Conservation (phyloP, 2,888 invertebrate species). For the Harpalus rubripes region DNA sequence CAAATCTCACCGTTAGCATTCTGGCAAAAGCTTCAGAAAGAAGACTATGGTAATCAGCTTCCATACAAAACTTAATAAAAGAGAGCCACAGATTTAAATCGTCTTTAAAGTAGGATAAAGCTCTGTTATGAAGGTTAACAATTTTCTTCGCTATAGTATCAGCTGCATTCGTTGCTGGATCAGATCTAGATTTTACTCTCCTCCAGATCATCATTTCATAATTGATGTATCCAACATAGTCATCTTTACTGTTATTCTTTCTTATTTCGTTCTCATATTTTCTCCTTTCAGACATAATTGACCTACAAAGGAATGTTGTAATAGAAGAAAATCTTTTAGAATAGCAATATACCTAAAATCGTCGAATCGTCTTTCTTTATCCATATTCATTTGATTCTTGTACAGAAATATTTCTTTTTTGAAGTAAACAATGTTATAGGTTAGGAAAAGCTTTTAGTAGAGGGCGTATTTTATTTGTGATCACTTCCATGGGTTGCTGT, state of each 20-base stretch:
- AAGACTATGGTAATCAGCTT: slow-evolving; percentile 50
- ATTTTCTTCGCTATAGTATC: slow-evolving; percentile 42
- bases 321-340: too few relatives aligned
- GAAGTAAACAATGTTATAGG: slow-evolving; percentile 35
- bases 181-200: slow-evolving; percentile 5
- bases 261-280: slow-evolving; percentile 58
- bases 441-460: slow-evolving; percentile 5
- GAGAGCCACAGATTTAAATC: slow-evolving; percentile 63
- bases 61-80: slow-evolving; percentile 63
- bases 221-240: slow-evolving; percentile 51
- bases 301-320: slow-evolving; percentile 4
- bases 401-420: slow-evolving; percentile 15
- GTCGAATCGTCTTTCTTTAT: slow-evolving; percentile 33
- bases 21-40: slow-evolving; percentile 56
- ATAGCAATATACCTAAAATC: slow-evolving; percentile 13
- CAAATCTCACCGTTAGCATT: slow-evolving; percentile 50
- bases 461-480: neutral
- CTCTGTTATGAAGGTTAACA: slow-evolving; percentile 52
- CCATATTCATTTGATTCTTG: slow-evolving; percentile 23
- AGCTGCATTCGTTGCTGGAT: neutral
- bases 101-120: slow-evolving; percentile 58
- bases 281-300: slow-evolving; percentile 33
- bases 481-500: neutral
- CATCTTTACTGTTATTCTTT: slow-evolving; percentile 37
- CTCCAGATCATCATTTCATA: slow-evolving; percentile 49